Evolutionary conservation across 2,113 vertebrate genomes (phyloP).

Genomic region (Sapayoa aenigma): DNA sequence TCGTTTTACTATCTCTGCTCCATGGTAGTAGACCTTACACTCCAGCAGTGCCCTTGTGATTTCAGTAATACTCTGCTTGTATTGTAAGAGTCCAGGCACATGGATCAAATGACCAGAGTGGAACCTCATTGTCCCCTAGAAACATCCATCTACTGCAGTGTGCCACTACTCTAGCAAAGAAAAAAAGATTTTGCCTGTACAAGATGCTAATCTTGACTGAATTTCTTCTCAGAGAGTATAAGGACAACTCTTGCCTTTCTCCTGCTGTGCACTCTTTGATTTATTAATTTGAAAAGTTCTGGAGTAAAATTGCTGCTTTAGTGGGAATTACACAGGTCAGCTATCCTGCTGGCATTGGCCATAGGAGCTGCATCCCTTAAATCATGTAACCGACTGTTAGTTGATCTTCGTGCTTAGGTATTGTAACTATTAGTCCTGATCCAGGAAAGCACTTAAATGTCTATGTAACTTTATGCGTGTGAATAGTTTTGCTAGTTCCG

Average conservation of each 20-base stretch:
- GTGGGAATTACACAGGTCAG: background rate
- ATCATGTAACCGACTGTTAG: background rate
- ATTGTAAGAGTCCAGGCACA: background rate
- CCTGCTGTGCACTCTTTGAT: background rate
- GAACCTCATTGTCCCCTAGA: background rate
- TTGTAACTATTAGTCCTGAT: background rate
- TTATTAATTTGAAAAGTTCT: background rate
- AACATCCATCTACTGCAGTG: background rate
- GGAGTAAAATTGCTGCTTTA: background rate
- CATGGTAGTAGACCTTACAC: background rate
- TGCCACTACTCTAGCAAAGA: background rate
- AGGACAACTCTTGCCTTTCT: background rate
- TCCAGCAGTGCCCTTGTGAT: background rate
- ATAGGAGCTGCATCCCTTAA: background rate
- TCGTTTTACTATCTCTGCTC: background rate
- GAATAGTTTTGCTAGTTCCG: background rate
- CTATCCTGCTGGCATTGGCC: background rate
- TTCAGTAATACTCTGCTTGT: background rate
- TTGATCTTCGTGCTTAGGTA: background rate
- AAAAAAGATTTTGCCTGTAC: background rate
- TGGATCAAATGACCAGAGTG: background rate
- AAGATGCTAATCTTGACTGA: background rate
- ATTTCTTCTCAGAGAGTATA: background rate
- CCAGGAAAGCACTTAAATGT: slow-evolving; percentile 28
- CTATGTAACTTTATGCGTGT: background rate